Conservation (phyloP, 2,888 invertebrate genomes). For the Oscheius myriophilus region DNA sequence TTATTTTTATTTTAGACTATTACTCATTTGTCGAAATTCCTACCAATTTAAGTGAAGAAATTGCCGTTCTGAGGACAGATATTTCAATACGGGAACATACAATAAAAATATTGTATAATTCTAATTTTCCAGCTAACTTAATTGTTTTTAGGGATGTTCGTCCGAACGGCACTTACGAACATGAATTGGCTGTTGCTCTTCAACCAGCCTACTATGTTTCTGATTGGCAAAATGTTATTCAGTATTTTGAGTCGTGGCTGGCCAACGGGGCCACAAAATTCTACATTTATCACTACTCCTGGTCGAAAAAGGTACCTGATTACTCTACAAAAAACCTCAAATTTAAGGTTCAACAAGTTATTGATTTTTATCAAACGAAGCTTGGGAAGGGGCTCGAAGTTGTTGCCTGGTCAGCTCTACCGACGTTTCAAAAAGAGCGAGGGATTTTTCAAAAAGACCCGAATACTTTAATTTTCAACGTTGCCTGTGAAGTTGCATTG, state of each 20-base stretch:
- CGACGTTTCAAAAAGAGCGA: neutral
- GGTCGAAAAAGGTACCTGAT: conserved; percentile 8
- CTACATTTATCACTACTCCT: conserved; percentile 15
- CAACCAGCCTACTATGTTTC: conserved; percentile 22
- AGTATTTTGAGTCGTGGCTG: conserved; percentile 23
- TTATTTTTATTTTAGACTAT: too few relatives aligned
- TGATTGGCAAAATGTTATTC: conserved; percentile 27
- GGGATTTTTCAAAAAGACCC: conserved; percentile 8
- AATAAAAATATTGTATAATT: too few relatives aligned
- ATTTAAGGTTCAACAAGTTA: neutral
- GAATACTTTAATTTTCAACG: conserved; percentile 19
- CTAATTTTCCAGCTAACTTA: too few relatives aligned
- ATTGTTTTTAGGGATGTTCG: conserved; percentile 16
- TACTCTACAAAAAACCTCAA: too few relatives aligned
- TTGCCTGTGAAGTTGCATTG: conserved; percentile 8
- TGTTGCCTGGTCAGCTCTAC: conserved; percentile 16
- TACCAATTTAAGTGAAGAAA: too few relatives aligned
- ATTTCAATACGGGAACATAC: too few relatives aligned
- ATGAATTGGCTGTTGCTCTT: conserved; percentile 19
- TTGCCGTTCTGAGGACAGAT: too few relatives aligned
- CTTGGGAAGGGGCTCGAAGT: conserved; percentile 6
- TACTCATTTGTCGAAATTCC: too few relatives aligned
- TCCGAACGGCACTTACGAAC: neutral
- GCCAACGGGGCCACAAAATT: conserved; percentile 23
- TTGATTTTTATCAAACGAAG: conserved; percentile 17